Evolutionary conservation across 2,888 invertebrate genomes (phyloP).

Genomic region (Serripes groenlandicus): DNA sequence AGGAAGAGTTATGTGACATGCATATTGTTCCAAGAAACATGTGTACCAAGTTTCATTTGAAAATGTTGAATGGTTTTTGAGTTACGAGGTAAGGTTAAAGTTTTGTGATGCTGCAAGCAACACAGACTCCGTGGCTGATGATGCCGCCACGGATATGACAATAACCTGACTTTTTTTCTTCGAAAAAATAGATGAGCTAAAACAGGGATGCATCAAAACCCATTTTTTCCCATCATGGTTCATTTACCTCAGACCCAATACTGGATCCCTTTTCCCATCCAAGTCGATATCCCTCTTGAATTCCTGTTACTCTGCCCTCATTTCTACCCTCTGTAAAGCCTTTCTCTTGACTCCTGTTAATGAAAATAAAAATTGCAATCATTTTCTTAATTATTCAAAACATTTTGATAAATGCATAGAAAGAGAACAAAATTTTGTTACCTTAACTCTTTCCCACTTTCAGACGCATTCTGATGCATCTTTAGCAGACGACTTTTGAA

Average conservation of each 20-base stretch:
- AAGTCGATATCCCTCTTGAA: slow-evolving; percentile 72
- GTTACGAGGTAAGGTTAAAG: too few relatives aligned
- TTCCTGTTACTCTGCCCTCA: slow-evolving; percentile 66
- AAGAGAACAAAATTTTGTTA: background rate
- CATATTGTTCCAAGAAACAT: too few relatives aligned
- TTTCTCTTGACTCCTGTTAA: slow-evolving; percentile 65
- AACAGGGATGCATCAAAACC: background rate
- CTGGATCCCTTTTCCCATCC: slow-evolving; percentile 78
- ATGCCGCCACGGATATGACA: too few relatives aligned
- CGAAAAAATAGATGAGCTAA: background rate
- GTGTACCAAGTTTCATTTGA: too few relatives aligned
- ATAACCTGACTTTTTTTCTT: too few relatives aligned
- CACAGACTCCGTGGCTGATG: too few relatives aligned
- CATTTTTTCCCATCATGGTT: background rate
- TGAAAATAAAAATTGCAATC: background rate
- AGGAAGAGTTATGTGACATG: too few relatives aligned
- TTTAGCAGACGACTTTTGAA: too few relatives aligned
- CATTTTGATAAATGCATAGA: background rate
- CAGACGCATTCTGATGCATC: background rate
- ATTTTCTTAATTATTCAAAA: background rate
- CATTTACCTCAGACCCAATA: slow-evolving; percentile 76
- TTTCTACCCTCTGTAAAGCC: slow-evolving; percentile 71
- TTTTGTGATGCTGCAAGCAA: too few relatives aligned
- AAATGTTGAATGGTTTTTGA: too few relatives aligned
- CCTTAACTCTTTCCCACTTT: background rate